Conservation (phyloP, 92 coral and sea anemone genomes). For the Porites cylindrica region DNA sequence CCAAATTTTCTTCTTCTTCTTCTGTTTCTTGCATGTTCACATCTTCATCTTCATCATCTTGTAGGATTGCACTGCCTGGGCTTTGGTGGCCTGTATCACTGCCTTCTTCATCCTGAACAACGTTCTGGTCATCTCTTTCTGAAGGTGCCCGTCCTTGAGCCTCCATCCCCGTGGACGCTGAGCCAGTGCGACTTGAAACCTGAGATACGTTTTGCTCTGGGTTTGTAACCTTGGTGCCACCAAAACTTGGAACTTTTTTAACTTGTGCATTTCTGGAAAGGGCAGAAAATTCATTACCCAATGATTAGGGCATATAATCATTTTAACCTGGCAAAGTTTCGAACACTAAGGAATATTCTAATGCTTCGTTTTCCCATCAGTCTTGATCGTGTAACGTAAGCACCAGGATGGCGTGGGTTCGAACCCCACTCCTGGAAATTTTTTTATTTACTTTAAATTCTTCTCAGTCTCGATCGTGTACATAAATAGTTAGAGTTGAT, state of each 20-base stretch:
- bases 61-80: background rate
- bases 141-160: background rate
- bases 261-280: background rate
- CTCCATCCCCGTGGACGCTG: background rate
- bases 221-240: background rate
- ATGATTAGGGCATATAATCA: no score
- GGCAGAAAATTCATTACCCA: background rate
- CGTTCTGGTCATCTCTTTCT: no score
- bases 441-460: no score
- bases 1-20: background rate
- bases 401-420: conserved; percentile 99
- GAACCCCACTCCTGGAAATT: conserved; percentile 82
- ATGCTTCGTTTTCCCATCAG: no score
- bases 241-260: conserved; percentile 32
- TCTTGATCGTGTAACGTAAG: no score
- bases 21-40: background rate
- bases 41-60: background rate
- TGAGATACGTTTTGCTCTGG: no score
- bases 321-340: no score
- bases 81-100: background rate
- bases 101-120: background rate
- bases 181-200: background rate
- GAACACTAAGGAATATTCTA: no score
- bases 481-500: background rate
- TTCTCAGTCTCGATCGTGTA: no score